Conservation (phyloP, 2,113 vertebrate genomes). For the Puntigrus tetrazona region DNA sequence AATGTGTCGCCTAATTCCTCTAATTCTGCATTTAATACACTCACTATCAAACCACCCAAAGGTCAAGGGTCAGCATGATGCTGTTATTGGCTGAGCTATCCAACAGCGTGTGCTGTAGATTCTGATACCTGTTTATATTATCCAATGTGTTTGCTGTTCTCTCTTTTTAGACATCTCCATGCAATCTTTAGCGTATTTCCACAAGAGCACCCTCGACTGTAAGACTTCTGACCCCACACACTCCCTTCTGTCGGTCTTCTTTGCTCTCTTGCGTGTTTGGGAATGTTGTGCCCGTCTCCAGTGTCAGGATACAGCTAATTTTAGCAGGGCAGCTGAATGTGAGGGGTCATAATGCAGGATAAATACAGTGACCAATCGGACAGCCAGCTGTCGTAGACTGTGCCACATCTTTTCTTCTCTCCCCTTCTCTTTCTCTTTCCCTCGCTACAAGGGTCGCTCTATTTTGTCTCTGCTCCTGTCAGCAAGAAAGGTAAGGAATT, state of each 20-base stretch:
- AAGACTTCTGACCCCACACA: background rate
- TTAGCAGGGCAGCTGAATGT: constrained; percentile 77
- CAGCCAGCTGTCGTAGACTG: constrained; percentile 59
- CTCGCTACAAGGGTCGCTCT: constrained; percentile 43
- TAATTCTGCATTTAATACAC: background rate
- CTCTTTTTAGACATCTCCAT: background rate
- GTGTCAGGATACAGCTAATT: constrained; percentile 74
- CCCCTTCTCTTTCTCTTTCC: constrained; percentile 36
- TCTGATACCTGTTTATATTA: background rate
- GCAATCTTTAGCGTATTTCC: background rate
- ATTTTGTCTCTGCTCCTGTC: constrained; percentile 67
- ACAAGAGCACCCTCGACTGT: background rate
- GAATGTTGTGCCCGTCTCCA: constrained; percentile 76
- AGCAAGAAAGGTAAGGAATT: constrained; percentile 72
- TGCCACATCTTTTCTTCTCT: constrained; percentile 64
- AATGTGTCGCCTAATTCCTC: background rate
- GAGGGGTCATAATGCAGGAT: constrained; percentile 79
- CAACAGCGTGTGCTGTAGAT: constrained; percentile 40
- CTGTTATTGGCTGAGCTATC: constrained; percentile 61
- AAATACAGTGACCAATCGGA: constrained; percentile 68
- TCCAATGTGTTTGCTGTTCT: background rate
- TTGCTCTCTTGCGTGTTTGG: constrained; percentile 32
- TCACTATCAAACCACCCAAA: constrained; percentile 36
- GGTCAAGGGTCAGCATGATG: constrained; percentile 47
- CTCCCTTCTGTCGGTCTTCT: background rate